Evolutionary conservation across 2,888 invertebrate species (phyloP).

Genomic region (Agriopis aurantiaria): DNA sequence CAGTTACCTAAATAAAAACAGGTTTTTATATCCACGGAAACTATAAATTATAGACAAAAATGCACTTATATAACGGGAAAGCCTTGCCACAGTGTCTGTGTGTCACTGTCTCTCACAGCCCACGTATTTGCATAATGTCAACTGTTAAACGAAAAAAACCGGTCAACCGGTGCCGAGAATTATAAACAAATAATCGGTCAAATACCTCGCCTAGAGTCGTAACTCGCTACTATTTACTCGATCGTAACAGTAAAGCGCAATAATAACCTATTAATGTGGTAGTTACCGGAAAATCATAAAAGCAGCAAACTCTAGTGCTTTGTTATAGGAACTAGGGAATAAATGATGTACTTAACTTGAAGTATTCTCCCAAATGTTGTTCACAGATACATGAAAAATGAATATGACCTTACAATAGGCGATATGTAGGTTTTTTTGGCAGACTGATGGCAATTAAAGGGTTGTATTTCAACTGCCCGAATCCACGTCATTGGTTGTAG

Average conservation of each 20-base stretch:
- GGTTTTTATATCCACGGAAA: slow-evolving; percentile 19
- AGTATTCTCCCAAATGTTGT: too few species aligned
- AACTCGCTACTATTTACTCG: slow-evolving; percentile 47
- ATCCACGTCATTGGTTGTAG: too few species aligned
- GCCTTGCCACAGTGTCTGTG: slow-evolving; percentile 37
- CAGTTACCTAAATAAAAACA: slow-evolving; percentile 28
- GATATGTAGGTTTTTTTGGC: too few species aligned
- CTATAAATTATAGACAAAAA: slow-evolving; percentile 34
- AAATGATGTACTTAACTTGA: neutral
- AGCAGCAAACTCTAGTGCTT: neutral
- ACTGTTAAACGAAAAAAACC: slow-evolving; percentile 39
- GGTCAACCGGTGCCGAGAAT: slow-evolving; percentile 42
- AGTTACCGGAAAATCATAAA: slow-evolving; percentile 11
- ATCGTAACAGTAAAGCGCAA: slow-evolving; percentile 46
- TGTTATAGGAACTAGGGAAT: neutral
- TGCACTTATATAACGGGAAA: slow-evolving; percentile 43
- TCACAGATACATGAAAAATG: too few species aligned
- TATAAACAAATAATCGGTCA: slow-evolving; percentile 54
- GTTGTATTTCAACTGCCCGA: too few species aligned
- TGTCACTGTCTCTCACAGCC: slow-evolving; percentile 40
- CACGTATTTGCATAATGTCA: slow-evolving; percentile 44
- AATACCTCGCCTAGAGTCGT: slow-evolving; percentile 49
- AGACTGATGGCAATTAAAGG: too few species aligned
- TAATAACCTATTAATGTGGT: slow-evolving; percentile 14
- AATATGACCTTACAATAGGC: too few species aligned